phyloP scores from a whole-genome alignment of 2,888 invertebrate genomes.

The Eurytoma californica region DNA sequence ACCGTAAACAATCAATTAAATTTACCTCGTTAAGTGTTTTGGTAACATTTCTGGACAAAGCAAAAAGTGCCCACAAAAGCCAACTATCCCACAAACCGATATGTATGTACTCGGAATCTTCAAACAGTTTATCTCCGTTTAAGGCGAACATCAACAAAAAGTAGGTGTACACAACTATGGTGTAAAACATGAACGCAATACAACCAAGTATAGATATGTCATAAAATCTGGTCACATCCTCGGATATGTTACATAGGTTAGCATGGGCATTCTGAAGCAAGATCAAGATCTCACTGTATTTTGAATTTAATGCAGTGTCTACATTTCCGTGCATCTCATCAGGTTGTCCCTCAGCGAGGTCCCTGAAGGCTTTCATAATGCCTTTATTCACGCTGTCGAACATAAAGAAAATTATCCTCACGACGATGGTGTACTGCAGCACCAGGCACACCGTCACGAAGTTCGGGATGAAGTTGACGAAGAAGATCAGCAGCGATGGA shows the following conservation, averaged over 20 bases:
- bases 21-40: background rate
- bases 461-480: no score
- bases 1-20: no score
- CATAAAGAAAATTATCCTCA: slow-evolving; percentile 5
- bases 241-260: no score
- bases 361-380: no score
- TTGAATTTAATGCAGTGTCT: no score
- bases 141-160: slow-evolving; percentile 8
- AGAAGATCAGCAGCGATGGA: no score
- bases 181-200: background rate
- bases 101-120: background rate
- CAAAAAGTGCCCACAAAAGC: background rate
- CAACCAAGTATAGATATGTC: background rate
- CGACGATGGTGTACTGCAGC: slow-evolving; percentile 4
- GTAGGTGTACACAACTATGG: background rate
- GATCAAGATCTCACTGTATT: no score
- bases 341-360: no score
- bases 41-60: slow-evolving; percentile 15
- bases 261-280: no score
- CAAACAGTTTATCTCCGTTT: background rate
- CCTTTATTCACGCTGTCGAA: background rate
- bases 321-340: no score
- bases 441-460: background rate
- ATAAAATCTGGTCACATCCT: background rate
- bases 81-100: background rate